These are phyloP conservation scores for Lithosia quadra DNA, from an alignment of 2,888 invertebrate species.

Conservation along the genomic window DNA sequence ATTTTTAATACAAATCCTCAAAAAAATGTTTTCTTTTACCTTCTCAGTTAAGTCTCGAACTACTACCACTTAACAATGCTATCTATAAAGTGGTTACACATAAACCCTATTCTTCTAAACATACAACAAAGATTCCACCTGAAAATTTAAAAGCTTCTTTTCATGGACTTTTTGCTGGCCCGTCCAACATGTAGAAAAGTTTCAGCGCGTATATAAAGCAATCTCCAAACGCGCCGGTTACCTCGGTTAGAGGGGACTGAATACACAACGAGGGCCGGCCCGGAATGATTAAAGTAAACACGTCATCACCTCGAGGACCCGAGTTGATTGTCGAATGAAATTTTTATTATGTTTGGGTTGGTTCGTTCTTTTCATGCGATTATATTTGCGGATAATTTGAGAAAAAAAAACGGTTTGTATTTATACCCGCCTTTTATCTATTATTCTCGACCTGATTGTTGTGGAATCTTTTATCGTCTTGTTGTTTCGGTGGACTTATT, in stretches of 20 bases:
- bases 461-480: background rate
- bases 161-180: constrained; percentile 1
- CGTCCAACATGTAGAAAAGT: constrained; percentile 23
- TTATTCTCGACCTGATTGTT: background rate
- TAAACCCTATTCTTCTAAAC: constrained; percentile 7
- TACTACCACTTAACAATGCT: background rate
- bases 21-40: too few relatives aligned
- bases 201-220: constrained; percentile 46
- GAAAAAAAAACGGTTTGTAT: constrained; percentile 6
- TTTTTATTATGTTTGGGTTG: constrained; percentile 55
- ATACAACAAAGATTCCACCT: constrained; percentile 2
- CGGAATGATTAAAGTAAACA: constrained; percentile 64
- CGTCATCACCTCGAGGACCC: constrained; percentile 50
- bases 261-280: constrained; percentile 58
- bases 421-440: constrained; percentile 2
- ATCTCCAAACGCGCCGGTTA: constrained; percentile 42
- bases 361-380: constrained; percentile 41
- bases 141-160: constrained; percentile 9
- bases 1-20: too few relatives aligned
- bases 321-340: constrained; percentile 60
- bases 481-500: background rate
- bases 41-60: background rate
- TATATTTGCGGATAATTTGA: constrained; percentile 22
- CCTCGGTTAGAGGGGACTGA: constrained; percentile 49
- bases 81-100: background rate